Base-by-base conservation (phyloP, 2,797 vertebrate genomes). In the Okamejei kenojei region DNA sequence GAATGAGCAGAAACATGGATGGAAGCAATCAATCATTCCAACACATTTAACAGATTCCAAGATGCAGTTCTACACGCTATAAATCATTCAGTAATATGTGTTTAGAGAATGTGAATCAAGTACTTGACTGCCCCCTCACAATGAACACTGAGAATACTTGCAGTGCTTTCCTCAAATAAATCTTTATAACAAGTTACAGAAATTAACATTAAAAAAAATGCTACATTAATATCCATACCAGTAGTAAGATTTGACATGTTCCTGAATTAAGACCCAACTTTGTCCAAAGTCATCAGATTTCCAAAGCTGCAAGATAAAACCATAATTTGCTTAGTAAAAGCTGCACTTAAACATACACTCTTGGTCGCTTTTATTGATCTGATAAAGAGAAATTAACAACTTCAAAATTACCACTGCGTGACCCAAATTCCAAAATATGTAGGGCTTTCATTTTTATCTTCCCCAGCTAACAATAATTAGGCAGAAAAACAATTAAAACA, bases 241-340 rank as follows among this genome's bases (percentile, higher is more conserved):
- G 93, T 97, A 97, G 94, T 99, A 99, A 93, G 98, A 96, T 95
- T 99, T 99, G 94, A 99, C 99, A 0, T 99, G 98, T 58, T 99
- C 98, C 94, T 99, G 98, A 96, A 99, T 99, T 97, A 99, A 96
- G 95, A 99, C 96, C 99, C 99, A 99, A 0, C 98, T 98, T 96
- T 98, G 98, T 93, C 99, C 99, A 94, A 99, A 99, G 95, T 99
- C 98, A 32, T 99, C 98, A 0, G 99, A 99, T 94, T 99, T 99
- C 99, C 99, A 99, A 58, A 99, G 97, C 99, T 99, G 95, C 81
- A 96, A 94, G 29, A 93, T 94, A 23, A 95, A 93, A 94, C 79
- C 74, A 45, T 94, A 93, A 45, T 93, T 76, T 13, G 61, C 13
- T 17, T 73, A 32, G 32, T 58, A 93, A 80, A 93, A 93, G 93